Evolutionary conservation across 2,888 invertebrate genomes (phyloP), one percentile per base, ranked within the genome.

Genomic region (Peribatodes rhomboidaria): DNA sequence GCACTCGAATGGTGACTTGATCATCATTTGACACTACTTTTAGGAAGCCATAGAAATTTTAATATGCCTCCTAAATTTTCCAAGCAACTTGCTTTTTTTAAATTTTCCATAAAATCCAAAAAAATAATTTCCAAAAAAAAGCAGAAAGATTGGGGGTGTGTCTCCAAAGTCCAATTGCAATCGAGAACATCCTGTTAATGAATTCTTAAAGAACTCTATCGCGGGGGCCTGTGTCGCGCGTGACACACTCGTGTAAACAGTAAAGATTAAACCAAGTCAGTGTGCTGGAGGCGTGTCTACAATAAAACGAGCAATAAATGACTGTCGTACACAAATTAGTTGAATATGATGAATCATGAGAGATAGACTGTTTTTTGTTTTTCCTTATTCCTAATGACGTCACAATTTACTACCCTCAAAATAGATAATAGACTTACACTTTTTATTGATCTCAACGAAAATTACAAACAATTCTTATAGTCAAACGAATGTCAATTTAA

Each of bases 201-300:
- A 7, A 9, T 18, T 11, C 4, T 7, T 20, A 2, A 2, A 31
- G 16, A 9, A 1, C 18, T 13, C 18, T 50, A 10, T n/a, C 2
- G 11, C 35, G 14, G 33, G 35, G 59, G 52, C 59, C 41, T 52
- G 60, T 44, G 13, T 10, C 1, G 52, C 16, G 37, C 60, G 37
- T 60, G 60, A 27, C 13, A 46, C 27, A 13, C 53, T 53, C 60
- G 60, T 60, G 60, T 7, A 10, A 20, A 4, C 22, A 46, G 44
- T 53, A 53, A 44, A 46, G 44, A 52, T 44, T 35, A 35, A 1
- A 1, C 9, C 7, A 18, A n/a, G 8, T 33, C 11, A 16, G 47
- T 35, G 33, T 35, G 16, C 37, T 7, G 44, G 44, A 60, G 53
- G 53, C 53, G 60, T 60, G 60, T 53, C 53, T 10, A 14, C 11